A percentile compares a stretch with the other conserved stretches of the same genome.
These are phyloP conservation scores for Megaleporinus macrocephalus DNA, from an alignment of 2,113 vertebrate species.

Conservation along the genomic window DNA sequence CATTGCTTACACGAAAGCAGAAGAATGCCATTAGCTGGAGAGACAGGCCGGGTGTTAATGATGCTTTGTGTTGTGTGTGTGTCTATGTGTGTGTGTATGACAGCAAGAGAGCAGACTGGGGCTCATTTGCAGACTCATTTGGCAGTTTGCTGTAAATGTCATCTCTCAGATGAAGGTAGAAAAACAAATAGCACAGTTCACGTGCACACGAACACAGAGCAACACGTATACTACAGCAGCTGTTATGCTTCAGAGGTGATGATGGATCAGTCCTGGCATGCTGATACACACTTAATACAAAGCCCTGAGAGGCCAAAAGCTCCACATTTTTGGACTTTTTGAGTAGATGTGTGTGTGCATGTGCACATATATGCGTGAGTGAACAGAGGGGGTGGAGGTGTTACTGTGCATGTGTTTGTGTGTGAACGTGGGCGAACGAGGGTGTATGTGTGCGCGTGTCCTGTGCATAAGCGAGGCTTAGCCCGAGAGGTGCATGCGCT, in stretches of 20 bases:
- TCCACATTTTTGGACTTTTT: conserved; percentile 31
- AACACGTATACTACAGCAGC: background rate
- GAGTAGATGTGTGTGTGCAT: conserved; percentile 17
- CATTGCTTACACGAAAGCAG: conserved; percentile 28
- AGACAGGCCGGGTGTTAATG: conserved; percentile 68
- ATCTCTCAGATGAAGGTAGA: conserved; percentile 68
- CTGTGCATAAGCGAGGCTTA: conserved; percentile 56
- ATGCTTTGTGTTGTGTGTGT: conserved; percentile 59
- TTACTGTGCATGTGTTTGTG: conserved; percentile 30
- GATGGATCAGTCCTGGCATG: conserved; percentile 53
- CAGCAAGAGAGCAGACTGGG: background rate
- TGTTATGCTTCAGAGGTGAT: conserved; percentile 39
- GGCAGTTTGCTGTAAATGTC: conserved; percentile 77
- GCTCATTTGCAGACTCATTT: conserved; percentile 74
- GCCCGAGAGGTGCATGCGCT: conserved; percentile 53
- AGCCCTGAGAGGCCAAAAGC: conserved; percentile 41
- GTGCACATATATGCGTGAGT: background rate
- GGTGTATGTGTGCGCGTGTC: background rate
- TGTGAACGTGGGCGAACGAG: background rate
- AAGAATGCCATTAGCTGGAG: conserved; percentile 68
- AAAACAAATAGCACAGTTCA: conserved; percentile 69
- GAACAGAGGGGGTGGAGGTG: conserved; percentile 20
- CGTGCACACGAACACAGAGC: conserved; percentile 10
- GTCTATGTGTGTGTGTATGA: background rate
- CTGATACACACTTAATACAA: conserved; percentile 28